Conservation (phyloP, 2,113 vertebrate species). For the Nycticorax nycticorax region DNA sequence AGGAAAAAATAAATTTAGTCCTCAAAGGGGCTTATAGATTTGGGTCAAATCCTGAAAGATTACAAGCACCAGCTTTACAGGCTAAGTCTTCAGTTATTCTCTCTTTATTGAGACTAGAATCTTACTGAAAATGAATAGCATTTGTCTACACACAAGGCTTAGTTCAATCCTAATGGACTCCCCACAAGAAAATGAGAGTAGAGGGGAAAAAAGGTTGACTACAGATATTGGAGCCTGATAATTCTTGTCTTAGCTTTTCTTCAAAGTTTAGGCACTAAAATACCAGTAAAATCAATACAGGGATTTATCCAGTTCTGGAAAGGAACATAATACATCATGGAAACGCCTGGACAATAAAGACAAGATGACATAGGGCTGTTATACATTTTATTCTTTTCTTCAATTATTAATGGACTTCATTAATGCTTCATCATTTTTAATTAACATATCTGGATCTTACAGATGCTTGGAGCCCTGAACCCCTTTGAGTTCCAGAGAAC, state of each 20-base stretch:
- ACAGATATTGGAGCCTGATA: not conserved
- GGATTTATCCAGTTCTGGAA: not conserved
- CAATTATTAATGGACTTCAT: not conserved
- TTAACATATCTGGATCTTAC: accelerated
- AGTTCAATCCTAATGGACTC: not conserved
- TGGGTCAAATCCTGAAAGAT: not conserved
- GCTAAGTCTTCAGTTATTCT: not conserved
- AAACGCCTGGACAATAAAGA: not conserved
- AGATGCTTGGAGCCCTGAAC: not conserved
- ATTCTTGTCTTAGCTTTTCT: not conserved
- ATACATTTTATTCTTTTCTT: not conserved
- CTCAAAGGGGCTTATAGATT: not conserved
- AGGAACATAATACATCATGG: not conserved
- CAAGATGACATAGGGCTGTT: not conserved
- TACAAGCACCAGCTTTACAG: not conserved
- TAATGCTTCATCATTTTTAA: not conserved
- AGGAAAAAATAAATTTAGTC: not conserved
- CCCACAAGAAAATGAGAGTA: not conserved
- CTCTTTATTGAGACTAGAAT: not conserved
- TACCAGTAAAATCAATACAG: not conserved
- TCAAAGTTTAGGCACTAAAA: not conserved
- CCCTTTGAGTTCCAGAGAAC: not conserved
- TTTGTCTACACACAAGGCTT: not conserved
- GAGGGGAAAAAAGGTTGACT: not conserved
- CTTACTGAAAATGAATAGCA: not conserved